Evolutionary conservation across 2,888 invertebrate genomes (phyloP).

Genomic region (Dasypolia templi): DNA sequence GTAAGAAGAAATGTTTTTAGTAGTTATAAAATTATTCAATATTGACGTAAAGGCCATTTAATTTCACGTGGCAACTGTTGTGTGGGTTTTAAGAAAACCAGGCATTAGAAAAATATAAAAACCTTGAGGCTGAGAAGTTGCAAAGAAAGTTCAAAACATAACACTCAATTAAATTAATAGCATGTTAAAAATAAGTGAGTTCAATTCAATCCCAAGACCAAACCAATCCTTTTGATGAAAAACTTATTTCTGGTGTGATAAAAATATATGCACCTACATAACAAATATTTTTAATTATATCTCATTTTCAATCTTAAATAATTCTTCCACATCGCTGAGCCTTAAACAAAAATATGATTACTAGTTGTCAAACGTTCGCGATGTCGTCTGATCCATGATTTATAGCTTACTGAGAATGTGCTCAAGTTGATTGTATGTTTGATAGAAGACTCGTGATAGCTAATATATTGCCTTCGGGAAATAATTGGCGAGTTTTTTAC

Average conservation of each 20-base stretch:
- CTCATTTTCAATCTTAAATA: background rate
- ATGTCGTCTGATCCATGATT: conserved; percentile 82
- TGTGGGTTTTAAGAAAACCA: background rate
- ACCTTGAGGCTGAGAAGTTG: background rate
- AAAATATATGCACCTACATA: background rate
- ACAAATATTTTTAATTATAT: background rate
- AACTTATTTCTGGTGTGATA: background rate
- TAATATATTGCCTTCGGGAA: conserved; percentile 54
- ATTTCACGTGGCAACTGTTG: background rate
- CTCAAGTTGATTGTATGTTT: conserved; percentile 84
- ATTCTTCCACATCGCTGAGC: conserved; percentile 41
- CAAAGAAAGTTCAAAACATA: background rate
- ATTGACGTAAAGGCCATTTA: background rate
- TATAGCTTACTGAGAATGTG: conserved; percentile 81
- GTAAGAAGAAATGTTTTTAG: background rate
- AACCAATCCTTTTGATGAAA: too few relatives aligned
- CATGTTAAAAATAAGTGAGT: background rate
- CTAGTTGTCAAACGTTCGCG: conserved; percentile 73
- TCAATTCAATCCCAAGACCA: too few relatives aligned
- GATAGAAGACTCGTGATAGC: conserved; percentile 75
- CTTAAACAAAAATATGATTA: conserved; percentile 87
- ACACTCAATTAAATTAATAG: background rate
- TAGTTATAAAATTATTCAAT: background rate
- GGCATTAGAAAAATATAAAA: background rate
- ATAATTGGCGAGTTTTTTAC: conserved; percentile 63